These are phyloP conservation scores for Spodoptera exigua DNA, from an alignment of 2,888 invertebrate species.

Conservation along the genomic window DNA sequence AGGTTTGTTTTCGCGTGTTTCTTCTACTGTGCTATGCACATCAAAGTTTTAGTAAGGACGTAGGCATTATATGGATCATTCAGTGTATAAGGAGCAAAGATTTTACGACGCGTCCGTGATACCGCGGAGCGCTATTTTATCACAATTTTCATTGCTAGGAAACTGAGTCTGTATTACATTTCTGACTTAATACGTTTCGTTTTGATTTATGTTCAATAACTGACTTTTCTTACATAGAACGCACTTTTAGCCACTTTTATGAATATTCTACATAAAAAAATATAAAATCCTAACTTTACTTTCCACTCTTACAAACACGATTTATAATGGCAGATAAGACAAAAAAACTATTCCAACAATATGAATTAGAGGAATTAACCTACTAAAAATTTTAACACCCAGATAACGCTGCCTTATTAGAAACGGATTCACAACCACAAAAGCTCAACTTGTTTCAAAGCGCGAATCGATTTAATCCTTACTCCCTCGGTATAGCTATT, in stretches of 20 bases:
- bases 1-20: too few relatives aligned
- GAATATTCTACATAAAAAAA: constrained; percentile 16
- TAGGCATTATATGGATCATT: constrained; percentile 77
- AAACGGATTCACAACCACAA: not conserved
- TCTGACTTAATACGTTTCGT: constrained; percentile 29
- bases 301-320: too few relatives aligned
- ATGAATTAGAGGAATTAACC: too few relatives aligned
- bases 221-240: constrained; percentile 4
- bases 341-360: too few relatives aligned
- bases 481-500: not conserved
- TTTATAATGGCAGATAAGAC: too few relatives aligned
- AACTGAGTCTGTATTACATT: constrained; percentile 53
- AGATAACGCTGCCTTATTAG: not conserved
- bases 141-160: constrained; percentile 70
- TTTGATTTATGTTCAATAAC: constrained; percentile 21
- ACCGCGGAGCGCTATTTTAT: constrained; percentile 68
- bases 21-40: constrained; percentile 49
- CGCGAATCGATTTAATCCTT: not conserved
- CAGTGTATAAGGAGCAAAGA: constrained; percentile 76
- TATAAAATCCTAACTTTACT: too few relatives aligned
- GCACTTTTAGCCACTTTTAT: constrained; percentile 5
- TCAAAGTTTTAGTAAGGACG: constrained; percentile 72
- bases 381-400: too few relatives aligned
- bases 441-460: not conserved
- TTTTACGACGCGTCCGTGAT: constrained; percentile 78